These are phyloP conservation scores for Phragmatobia fuliginosa DNA, from an alignment of 2,888 invertebrate species.

Conservation along the genomic window DNA sequence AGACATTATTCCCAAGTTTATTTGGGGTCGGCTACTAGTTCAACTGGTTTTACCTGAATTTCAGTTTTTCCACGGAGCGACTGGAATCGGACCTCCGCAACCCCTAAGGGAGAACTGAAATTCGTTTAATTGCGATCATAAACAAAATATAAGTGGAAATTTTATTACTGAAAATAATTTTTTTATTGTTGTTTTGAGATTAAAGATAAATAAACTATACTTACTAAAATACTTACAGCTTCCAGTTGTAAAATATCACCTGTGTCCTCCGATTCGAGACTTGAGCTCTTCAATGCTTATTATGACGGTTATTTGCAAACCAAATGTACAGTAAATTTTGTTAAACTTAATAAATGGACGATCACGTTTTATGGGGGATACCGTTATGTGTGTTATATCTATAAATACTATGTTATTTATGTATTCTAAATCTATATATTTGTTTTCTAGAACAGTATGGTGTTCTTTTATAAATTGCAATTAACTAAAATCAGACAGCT, in stretches of 20 bases:
- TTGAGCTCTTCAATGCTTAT: conserved; percentile 18
- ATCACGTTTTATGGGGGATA: conserved; percentile 32
- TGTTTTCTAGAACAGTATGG: neutral
- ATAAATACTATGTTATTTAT: neutral
- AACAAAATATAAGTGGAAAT: no score
- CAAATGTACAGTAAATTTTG: conserved; percentile 25
- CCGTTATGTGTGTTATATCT: neutral
- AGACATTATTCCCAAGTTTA: no score
- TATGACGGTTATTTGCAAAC: conserved; percentile 3
- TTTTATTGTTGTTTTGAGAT: neutral
- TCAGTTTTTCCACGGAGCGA: no score
- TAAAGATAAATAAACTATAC: neutral
- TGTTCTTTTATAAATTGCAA: no score
- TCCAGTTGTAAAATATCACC: neutral
- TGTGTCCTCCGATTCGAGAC: neutral
- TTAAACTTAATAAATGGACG: conserved; percentile 37
- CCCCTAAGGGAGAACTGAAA: no score
- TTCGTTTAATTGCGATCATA: no score
- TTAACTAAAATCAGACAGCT: no score
- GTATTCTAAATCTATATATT: neutral
- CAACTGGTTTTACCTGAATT: no score
- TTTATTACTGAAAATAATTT: neutral
- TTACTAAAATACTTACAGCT: neutral
- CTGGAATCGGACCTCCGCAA: no score
- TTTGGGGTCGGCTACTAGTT: no score